Percentiles rank a stretch among this genome's conserved stretches.
These are phyloP conservation scores for Takifugu bimaculatus DNA, from an alignment of 2,113 vertebrate genomes.

Conservation along the genomic window DNA sequence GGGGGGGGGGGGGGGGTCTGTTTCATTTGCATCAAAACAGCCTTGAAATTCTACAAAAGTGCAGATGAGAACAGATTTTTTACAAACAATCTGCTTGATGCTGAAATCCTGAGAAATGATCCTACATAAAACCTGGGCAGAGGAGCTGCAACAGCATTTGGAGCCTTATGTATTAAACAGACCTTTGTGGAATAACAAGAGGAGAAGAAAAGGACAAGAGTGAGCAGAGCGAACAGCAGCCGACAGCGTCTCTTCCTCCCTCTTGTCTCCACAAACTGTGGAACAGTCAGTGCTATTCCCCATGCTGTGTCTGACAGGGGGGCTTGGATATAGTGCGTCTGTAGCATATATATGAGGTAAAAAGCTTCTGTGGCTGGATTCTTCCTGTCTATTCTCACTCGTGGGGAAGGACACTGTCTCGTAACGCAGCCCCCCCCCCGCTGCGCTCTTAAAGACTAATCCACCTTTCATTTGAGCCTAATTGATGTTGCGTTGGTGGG, in stretches of 20 bases:
- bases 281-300: constrained; percentile 54
- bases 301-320: constrained; percentile 48
- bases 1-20: not conserved
- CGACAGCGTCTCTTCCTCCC: constrained; percentile 55
- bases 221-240: constrained; percentile 36
- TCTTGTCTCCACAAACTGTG: constrained; percentile 49
- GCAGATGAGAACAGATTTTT: not conserved
- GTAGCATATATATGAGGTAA: constrained; percentile 41
- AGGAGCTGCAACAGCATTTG: constrained; percentile 64
- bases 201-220: constrained; percentile 23
- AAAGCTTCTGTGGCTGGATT: not conserved
- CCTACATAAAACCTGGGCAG: constrained; percentile 28
- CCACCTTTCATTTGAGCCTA: constrained; percentile 46
- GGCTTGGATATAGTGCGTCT: constrained; percentile 42
- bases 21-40: not conserved
- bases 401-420: not conserved
- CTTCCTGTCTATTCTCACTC: constrained; percentile 4
- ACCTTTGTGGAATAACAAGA: constrained; percentile 35
- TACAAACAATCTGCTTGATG: not conserved
- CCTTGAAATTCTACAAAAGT: not conserved
- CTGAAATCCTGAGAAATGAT: not conserved
- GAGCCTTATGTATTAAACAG: constrained; percentile 65
- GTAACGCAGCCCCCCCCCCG: no score
- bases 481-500: constrained; percentile 49
- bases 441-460: constrained; percentile 56